These are phyloP conservation scores for Gymnorhina tibicen DNA, from an alignment of 2,113 vertebrate genomes.

Conservation along the genomic window DNA sequence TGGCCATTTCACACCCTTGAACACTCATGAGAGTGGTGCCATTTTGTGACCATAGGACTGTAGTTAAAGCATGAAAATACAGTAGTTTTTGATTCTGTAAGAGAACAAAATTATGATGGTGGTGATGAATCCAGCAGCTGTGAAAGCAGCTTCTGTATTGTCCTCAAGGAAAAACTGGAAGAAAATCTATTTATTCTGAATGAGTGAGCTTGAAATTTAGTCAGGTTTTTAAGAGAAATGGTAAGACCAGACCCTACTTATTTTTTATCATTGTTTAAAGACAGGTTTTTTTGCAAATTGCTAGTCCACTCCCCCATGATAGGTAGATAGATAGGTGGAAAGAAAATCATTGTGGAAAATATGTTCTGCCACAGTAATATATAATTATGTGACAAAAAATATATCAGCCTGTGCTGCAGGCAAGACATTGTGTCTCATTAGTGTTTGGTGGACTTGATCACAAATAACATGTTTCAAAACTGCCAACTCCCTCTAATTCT, in stretches of 20 bases:
- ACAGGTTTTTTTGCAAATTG: neutral
- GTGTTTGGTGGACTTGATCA: conserved; percentile 26
- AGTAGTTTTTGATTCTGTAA: neutral
- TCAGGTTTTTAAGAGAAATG: neutral
- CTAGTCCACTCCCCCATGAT: neutral
- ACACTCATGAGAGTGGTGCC: neutral
- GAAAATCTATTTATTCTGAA: neutral
- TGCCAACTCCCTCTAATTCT: neutral
- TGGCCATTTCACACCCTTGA: neutral
- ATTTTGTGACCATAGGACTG: neutral
- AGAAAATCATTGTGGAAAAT: conserved; percentile 9
- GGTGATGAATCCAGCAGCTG: neutral
- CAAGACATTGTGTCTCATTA: conserved; percentile 28
- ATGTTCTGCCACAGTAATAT: neutral
- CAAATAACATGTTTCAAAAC: conserved; percentile 35
- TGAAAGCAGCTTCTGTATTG: neutral
- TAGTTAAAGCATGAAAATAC: neutral
- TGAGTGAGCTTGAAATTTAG: neutral
- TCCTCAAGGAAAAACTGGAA: neutral
- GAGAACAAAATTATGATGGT: neutral
- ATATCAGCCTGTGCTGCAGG: neutral
- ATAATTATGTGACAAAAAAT: conserved; percentile 39
- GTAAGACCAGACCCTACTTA: neutral
- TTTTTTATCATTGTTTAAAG: neutral
- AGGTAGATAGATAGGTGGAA: neutral